A percentile compares a stretch with the other conserved stretches of the same genome.
Conservation (phyloP, 2,797 vertebrate genomes). For the Pseudochirops corinnae region DNA sequence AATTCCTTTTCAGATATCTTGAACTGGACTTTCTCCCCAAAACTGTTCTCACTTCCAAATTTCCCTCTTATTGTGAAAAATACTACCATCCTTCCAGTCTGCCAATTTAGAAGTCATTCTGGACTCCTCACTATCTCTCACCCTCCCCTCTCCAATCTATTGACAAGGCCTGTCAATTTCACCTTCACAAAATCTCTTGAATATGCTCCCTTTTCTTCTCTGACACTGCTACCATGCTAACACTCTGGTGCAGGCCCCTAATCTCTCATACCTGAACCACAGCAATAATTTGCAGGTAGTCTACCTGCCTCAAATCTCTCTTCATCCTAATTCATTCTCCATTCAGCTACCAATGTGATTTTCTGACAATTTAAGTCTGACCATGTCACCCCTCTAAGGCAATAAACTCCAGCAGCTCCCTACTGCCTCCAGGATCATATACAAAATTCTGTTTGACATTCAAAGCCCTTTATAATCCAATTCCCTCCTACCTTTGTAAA, state of each 20-base stretch:
- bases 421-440: neutral
- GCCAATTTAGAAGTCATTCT: neutral
- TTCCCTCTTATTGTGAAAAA: neutral
- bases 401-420: neutral
- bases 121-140: neutral
- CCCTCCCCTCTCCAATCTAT: neutral
- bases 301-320: neutral
- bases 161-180: neutral
- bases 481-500: neutral
- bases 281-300: neutral
- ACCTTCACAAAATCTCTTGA: neutral
- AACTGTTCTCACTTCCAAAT: neutral
- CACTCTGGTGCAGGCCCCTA: neutral
- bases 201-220: neutral
- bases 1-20: no score
- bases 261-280: neutral
- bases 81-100: neutral
- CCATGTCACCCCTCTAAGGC: no score
- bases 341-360: no score
- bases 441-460: neutral
- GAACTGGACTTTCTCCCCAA: neutral
- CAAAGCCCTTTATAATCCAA: neutral
- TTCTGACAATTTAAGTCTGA: no score
- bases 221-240: neutral
- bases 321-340: no score